Conservation (phyloP, 2,888 invertebrate species). For the Beris morrisii region DNA sequence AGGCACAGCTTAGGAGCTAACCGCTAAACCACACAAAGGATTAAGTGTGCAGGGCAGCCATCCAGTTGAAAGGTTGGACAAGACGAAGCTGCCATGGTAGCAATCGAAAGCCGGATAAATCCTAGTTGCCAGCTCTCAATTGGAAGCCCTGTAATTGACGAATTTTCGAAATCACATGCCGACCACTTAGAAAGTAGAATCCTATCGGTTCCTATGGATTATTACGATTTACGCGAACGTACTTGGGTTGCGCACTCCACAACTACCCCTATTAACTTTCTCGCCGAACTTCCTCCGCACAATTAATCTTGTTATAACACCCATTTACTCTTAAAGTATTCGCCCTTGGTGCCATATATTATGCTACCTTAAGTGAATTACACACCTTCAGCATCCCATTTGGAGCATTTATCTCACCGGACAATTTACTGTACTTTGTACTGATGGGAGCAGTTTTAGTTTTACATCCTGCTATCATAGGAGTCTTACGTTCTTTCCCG, state of each 20-base stretch:
- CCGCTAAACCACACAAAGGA: constrained; percentile 27
- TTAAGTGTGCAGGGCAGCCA: constrained; percentile 10
- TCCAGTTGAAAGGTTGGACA: too few species aligned
- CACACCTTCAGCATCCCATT: constrained; percentile 10
- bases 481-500: constrained; percentile 16
- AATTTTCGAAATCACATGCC: constrained; percentile 15
- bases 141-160: constrained; percentile 10
- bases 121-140: background rate
- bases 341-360: constrained; percentile 3
- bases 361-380: constrained; percentile 20
- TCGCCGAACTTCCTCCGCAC: background rate
- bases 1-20: constrained; percentile 17
- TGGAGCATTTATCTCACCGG: constrained; percentile 17
- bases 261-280: background rate
- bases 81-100: too few species aligned
- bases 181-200: constrained; percentile 17
- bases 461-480: constrained; percentile 24
- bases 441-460: constrained; percentile 11
- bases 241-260: constrained; percentile 12
- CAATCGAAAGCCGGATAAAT: too few species aligned
- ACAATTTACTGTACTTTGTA: constrained; percentile 17
- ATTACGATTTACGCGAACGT: constrained; percentile 25
- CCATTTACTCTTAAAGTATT: constrained; percentile 16
- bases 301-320: constrained; percentile 22
- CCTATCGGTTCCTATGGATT: constrained; percentile 8